A percentile compares a stretch with the other conserved stretches of the same genome.
Conservation (phyloP, 2,888 invertebrate species). For the Lissonota sp. region DNA sequence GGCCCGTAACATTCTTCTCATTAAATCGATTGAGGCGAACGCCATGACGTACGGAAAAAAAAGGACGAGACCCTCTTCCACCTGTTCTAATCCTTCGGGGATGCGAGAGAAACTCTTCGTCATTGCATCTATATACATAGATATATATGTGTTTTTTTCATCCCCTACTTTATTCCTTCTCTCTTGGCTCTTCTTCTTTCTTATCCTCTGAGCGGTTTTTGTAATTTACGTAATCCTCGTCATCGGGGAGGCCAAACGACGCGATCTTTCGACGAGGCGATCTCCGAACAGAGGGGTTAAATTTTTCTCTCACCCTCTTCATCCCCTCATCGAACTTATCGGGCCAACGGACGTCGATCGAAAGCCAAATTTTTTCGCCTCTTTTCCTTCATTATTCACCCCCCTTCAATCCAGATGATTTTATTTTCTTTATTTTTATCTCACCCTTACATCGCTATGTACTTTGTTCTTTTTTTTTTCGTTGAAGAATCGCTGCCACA, state of each 20-base stretch:
- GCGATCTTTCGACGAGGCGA: conserved; percentile 10
- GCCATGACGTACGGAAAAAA: conserved; percentile 61
- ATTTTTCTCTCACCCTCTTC: conserved; percentile 8
- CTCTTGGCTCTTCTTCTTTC: conserved; percentile 24
- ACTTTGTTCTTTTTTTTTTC: too few species aligned
- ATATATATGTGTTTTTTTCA: conserved; percentile 6
- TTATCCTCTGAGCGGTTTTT: conserved; percentile 57
- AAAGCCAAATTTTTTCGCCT: too few species aligned
- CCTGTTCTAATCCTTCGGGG: conserved; percentile 51
- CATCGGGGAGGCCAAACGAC: conserved; percentile 19
- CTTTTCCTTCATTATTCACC: too few species aligned
- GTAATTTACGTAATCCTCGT: conserved; percentile 75
- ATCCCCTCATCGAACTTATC: not conserved
- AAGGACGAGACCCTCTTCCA: conserved; percentile 49
- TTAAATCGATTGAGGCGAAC: conserved; percentile 73
- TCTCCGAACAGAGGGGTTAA: conserved; percentile 4
- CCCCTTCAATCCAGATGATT: not conserved
- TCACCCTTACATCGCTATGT: conserved; percentile 15
- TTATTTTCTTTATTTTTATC: not conserved
- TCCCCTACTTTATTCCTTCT: conserved; percentile 47
- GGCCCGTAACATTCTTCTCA: conserved; percentile 73
- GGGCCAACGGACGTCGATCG: too few species aligned
- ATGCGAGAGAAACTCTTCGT: conserved; percentile 40
- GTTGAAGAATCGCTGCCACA: not conserved
- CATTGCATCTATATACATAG: conserved; percentile 3